Conservation (phyloP, 2,797 vertebrate species). For the Chelonia mydas region DNA sequence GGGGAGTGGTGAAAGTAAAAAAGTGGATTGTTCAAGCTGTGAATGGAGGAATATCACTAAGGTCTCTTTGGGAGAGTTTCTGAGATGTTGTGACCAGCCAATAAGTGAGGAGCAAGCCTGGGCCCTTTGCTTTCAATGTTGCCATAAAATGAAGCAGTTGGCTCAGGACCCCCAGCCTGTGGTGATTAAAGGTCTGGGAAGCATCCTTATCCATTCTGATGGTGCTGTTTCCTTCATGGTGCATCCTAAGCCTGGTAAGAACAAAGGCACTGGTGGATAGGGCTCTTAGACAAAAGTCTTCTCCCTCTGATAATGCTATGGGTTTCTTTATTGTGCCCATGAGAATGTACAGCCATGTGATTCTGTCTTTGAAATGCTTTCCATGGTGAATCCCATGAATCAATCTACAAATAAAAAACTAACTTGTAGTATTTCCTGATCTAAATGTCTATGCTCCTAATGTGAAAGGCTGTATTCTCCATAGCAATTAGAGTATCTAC, state of each 20-base stretch:
- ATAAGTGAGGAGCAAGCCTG: conserved; percentile 84
- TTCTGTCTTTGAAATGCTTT: neutral
- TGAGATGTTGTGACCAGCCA: conserved; percentile 75
- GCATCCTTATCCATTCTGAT: conserved; percentile 75
- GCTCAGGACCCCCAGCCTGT: neutral
- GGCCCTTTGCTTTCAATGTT: conserved; percentile 83
- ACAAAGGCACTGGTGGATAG: neutral
- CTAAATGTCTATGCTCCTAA: neutral
- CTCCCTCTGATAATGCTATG: neutral
- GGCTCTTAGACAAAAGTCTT: neutral
- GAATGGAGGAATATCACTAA: neutral
- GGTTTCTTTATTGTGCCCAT: neutral
- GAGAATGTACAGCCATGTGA: neutral
- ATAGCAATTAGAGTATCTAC: neutral
- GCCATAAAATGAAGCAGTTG: conserved; percentile 59
- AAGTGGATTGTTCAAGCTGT: neutral
- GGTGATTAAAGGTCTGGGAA: conserved; percentile 61
- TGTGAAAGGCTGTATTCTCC: neutral
- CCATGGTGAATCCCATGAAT: neutral
- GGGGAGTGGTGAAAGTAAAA: neutral
- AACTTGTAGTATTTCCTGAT: neutral
- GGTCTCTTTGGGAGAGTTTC: conserved; percentile 75
- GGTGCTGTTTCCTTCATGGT: conserved; percentile 73
- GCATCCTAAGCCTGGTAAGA: conserved; percentile 62
- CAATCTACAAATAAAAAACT: neutral